Conservation (phyloP, 64 coral and sea anemone species). For the Stichodactyla mertensii region DNA sequence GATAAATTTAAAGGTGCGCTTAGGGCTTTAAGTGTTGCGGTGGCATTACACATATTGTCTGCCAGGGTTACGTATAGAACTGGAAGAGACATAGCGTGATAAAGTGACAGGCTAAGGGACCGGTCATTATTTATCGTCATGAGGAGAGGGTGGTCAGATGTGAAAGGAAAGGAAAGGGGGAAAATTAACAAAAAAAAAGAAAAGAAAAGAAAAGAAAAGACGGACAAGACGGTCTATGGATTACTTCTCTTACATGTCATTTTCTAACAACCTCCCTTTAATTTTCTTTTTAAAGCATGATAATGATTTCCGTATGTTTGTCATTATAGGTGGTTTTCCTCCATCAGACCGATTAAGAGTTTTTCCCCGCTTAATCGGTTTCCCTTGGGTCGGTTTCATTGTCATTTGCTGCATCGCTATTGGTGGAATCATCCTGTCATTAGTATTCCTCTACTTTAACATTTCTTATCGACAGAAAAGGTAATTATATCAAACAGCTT, state of each 20-base stretch:
- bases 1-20: not conserved
- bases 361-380: slow-evolving; percentile 28
- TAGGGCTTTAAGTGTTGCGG: too few species aligned
- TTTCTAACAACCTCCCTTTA: too few species aligned
- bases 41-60: too few species aligned
- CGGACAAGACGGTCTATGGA: too few species aligned
- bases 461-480: slow-evolving; percentile 58
- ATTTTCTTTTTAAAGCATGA: not conserved
- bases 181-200: not conserved
- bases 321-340: slow-evolving; percentile 29
- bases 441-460: slow-evolving; percentile 65
- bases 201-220: too few species aligned
- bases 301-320: not conserved
- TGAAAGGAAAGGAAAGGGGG: too few species aligned
- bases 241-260: too few species aligned
- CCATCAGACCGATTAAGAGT: slow-evolving; percentile 37
- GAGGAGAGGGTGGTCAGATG: too few species aligned
- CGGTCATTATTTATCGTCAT: too few species aligned
- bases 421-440: slow-evolving; percentile 42
- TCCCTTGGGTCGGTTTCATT: slow-evolving; percentile 39
- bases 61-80: too few species aligned
- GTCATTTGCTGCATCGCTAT: slow-evolving; percentile 41
- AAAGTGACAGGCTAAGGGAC: too few species aligned
- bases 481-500: slow-evolving; percentile 6
- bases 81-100: too few species aligned